Conservation (phyloP, 2,113 vertebrate species). For the Tetrax tetrax region DNA sequence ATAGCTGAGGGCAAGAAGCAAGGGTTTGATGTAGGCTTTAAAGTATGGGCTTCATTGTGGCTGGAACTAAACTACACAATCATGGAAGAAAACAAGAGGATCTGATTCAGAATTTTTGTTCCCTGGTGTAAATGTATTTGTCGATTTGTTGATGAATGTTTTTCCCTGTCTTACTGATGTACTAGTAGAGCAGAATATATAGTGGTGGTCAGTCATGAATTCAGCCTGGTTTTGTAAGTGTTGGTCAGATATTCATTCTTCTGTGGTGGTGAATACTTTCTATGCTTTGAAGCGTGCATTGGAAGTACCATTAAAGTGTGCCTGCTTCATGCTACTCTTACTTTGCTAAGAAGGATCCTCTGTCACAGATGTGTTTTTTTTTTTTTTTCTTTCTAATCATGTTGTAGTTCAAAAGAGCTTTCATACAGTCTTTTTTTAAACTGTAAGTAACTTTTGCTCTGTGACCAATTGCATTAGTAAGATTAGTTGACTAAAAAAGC, state of each 20-base stretch:
- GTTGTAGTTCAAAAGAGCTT: not conserved
- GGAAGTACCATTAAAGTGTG: not conserved
- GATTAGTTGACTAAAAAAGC: not conserved
- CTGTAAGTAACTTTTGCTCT: not conserved
- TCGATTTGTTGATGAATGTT: not conserved
- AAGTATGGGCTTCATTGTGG: not conserved
- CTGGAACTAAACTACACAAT: not conserved
- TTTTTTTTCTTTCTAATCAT: not conserved
- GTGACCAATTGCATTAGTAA: not conserved
- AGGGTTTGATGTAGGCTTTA: not conserved
- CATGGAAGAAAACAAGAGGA: not conserved
- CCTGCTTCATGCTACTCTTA: not conserved
- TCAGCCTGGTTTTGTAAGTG: not conserved
- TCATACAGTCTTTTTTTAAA: not conserved
- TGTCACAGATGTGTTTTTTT: not conserved
- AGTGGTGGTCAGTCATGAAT: not conserved
- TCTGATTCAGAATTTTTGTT: not conserved
- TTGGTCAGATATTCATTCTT: not conserved
- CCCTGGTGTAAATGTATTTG: not conserved
- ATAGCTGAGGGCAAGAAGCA: not conserved
- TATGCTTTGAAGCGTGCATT: not conserved
- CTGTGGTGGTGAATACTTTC: not conserved
- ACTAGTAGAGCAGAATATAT: not conserved
- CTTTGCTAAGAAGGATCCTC: not conserved
- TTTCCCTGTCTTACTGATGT: not conserved